Base-by-base conservation (phyloP, 2,888 invertebrate species). In the Tetragnatha montana region DNA sequence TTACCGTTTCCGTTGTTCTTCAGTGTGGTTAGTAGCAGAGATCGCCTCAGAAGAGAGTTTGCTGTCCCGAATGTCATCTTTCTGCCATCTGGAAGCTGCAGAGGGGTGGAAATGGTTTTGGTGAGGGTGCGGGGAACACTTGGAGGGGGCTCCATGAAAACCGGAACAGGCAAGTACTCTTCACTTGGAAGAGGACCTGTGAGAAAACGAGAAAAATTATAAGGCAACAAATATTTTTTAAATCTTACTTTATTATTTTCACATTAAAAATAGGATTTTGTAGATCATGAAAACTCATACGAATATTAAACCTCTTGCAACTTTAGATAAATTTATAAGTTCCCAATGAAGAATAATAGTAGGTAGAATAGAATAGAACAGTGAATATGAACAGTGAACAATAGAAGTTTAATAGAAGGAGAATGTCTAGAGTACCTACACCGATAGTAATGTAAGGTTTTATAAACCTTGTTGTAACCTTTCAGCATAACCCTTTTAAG, bases 71-170 rank as follows among this genome's bases (percentile, higher is more conserved):
- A 90, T 22, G 90, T 90, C 50, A 51, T 49, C 51, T 78, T 73
- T 8, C 60, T 19, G 10, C 90, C 90, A 60, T 90, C 90, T 0
- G 87, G 87, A 17, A 90, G 12, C 7, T 82, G 68, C 6, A 90
- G 71, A 4, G 90, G 90, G 0, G 86, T 79, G 0, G 78, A 49
- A 49, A 90, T 82, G 7, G 87, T 86, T 47, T 90, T 86, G 3
- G 79, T 79, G 8, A 90, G 73, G 21, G 89, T 49, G 0, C 85
- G 85, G 8, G 89, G 85, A 71, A 81, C 35, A 8, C 85, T 8
- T 14, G 89, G 89, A 35, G 85, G 75, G 14, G 89, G 89, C 12
- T 89, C 89, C 76, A 81, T 78, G 49, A 68, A 89, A 12, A 84
- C 79, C 4, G 85, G 89, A 17, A 89, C 35, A 4, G 89, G 81